Conservation (phyloP, 2,888 invertebrate species). For the Drosophila putrida region DNA sequence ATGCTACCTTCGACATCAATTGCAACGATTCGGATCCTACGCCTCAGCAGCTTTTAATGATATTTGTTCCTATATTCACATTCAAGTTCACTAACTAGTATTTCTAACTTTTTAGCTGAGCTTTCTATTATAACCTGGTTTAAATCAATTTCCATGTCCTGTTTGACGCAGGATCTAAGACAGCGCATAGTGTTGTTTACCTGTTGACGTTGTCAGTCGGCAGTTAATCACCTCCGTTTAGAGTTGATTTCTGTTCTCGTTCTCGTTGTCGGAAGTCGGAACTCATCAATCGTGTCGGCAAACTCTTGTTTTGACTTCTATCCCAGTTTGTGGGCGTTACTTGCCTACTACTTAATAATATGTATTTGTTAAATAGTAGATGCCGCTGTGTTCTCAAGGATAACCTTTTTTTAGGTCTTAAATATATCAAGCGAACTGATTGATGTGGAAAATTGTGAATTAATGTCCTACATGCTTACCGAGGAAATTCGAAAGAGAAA, state of each 20-base stretch:
- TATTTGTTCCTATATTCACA: too few relatives aligned
- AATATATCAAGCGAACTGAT: not conserved
- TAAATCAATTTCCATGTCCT: conserved; percentile 61
- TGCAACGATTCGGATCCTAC: too few relatives aligned
- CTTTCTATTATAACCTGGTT: conserved; percentile 68
- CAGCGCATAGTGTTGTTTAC: conserved; percentile 56
- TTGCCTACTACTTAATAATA: conserved; percentile 64
- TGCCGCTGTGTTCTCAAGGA: conserved; percentile 30
- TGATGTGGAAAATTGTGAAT: conserved; percentile 40
- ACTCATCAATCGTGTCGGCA: conserved; percentile 77
- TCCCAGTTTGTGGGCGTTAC: conserved; percentile 62
- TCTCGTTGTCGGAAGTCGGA: conserved; percentile 76
- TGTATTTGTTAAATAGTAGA: conserved; percentile 18
- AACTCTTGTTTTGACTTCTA: conserved; percentile 68
- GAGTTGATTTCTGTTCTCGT: conserved; percentile 27
- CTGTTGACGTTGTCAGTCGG: conserved; percentile 69
- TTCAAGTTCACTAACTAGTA: too few relatives aligned
- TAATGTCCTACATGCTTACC: conserved; percentile 22
- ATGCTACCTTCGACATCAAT: too few relatives aligned
- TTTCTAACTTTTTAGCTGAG: too few relatives aligned
- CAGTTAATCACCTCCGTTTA: conserved; percentile 67
- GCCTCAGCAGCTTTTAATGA: too few relatives aligned
- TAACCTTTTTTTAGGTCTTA: conserved; percentile 27
- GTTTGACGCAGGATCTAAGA: conserved; percentile 41
- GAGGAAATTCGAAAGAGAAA: not conserved